Percentiles rank a stretch among this genome's conserved stretches.
Conservation (phyloP, 2,888 invertebrate genomes). For the Sericinus montela region DNA sequence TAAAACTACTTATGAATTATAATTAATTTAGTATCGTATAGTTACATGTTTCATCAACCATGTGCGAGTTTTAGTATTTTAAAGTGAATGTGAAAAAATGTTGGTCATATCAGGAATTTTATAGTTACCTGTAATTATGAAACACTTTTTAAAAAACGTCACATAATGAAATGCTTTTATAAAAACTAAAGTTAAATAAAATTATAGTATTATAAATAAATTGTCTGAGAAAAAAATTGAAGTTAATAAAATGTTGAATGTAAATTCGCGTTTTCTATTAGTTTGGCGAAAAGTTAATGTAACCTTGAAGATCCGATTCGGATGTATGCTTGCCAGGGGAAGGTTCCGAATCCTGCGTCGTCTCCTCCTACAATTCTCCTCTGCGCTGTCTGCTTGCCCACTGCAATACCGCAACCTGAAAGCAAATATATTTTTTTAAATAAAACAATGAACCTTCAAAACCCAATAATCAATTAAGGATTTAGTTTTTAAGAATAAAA, state of each 20-base stretch:
- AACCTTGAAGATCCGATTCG: slow-evolving; percentile 94
- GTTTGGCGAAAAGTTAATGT: slow-evolving; percentile 17
- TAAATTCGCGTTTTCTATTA: no score
- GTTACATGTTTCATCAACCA: background rate
- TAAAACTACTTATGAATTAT: background rate
- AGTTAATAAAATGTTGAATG: no score
- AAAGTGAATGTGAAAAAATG: background rate
- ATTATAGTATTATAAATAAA: no score
- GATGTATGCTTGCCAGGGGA: slow-evolving; percentile 97
- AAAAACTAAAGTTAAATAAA: no score
- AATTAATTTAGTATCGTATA: background rate
- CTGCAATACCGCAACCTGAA: slow-evolving; percentile 93
- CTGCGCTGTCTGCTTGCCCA: slow-evolving; percentile 91
- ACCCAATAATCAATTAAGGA: no score
- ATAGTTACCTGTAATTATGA: no score
- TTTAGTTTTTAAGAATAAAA: no score
- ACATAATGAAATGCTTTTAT: no score
- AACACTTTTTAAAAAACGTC: no score
- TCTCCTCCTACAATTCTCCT: slow-evolving; percentile 95
- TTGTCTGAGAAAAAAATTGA: no score
- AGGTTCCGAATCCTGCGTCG: slow-evolving; percentile 95
- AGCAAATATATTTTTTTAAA: slow-evolving; percentile 25
- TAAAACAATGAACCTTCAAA: background rate
- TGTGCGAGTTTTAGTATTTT: background rate
- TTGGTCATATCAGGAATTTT: no score